Evolutionary conservation across 2,888 invertebrate genomes (phyloP), one percentile per base, ranked within the genome.

Genomic region (Phrixothrix hirtus): DNA sequence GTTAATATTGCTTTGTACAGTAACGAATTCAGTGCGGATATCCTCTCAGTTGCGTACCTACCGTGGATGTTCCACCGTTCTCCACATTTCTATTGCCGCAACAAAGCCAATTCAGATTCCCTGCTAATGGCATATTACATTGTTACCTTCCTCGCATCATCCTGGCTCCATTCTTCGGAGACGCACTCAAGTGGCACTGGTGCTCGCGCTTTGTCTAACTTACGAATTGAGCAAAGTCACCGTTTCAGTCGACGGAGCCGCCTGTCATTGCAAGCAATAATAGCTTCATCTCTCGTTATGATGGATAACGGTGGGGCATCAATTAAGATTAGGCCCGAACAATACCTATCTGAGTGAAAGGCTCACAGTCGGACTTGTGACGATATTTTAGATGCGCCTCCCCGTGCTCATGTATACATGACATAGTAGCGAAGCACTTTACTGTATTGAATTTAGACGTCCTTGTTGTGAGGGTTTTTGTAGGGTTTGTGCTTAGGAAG

Each of bases 81-180:
- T 48, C 48, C 37, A 43, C 54, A 43, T 47, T 53, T 47, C 53
- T 55, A 55, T 55, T 51, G 43, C 70, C 69, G 65, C 74, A 74
- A 76, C 75, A 77, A 76, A 74, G 75, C 75, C 75, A 75, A 75
- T 75, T 77, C 74, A 75, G 72, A 76, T 74, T 76, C 75, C 68
- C 72, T 74, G 73, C 75, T 77, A 77, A 76, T 77, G 76, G 76
- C 75, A 75, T 71, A 74, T 76, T 75, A 76, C 74, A 76, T 77
- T 77, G 76, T 77, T 75, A 75, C 75, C 75, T 75, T 72, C 68
- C 68, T 52, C 58, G 58, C 60, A 58, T 57, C 57, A 57, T 54
- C 50, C 62, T 62, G 58, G 57, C 62, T 64, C 65, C 62, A 67
- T 68, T 70, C 67, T 66, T 64, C 59, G 61, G 61, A 63, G 65